Base-by-base conservation (phyloP, 2,113 vertebrate species). In the Eulemur macaco region DNA sequence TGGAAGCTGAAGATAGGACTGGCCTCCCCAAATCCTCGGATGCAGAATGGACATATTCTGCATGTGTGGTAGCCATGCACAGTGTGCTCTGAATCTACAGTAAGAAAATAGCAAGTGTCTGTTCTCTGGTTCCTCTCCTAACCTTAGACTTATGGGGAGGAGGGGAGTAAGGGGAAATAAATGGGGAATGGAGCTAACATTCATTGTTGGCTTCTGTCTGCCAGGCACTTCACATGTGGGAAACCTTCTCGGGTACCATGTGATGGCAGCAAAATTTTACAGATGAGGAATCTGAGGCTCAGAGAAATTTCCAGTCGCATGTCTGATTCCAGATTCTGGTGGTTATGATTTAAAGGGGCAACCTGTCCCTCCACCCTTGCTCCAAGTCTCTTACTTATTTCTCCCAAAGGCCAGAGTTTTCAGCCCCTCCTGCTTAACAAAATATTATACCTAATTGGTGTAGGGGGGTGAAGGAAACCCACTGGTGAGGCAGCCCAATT, bases 321-420 rank as follows among this genome's bases (percentile, higher is more conserved):
- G 56, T 94, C 92, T 78, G 88, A 97, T 86, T 89, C 84, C 84
- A 91, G 85, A 77, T 84, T 84, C 92, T 31, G 31, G 42, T 93
- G 68, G 34, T 95, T 95, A 88, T 86, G 93, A 96, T 94, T 96
- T 96, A 96, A 96, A 89, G 87, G 39, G 47, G n/a, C 87, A 77
- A 88, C 56, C 29, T 95, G 58, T 92, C 21, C 85, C 69, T 94
- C 37, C 87, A 37, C 50, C 42, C 56, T 50, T 95, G 52, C 39
- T 86, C 68, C 73, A 91, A 92, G 64, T 50, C 25, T 76, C 86
- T 94, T 94, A 73, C 88, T 97, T 96, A 74, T 96, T 94, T 91
- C 58, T 90, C 78, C 81, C 66, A 11, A 74, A 82, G 71, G 31
- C 58, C 56, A 82, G 60, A 68, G 2, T 52, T 76, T n/a, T 94